phyloP scores from a whole-genome alignment of 2,888 invertebrate species.

The Helobdella robusta region DNA sequence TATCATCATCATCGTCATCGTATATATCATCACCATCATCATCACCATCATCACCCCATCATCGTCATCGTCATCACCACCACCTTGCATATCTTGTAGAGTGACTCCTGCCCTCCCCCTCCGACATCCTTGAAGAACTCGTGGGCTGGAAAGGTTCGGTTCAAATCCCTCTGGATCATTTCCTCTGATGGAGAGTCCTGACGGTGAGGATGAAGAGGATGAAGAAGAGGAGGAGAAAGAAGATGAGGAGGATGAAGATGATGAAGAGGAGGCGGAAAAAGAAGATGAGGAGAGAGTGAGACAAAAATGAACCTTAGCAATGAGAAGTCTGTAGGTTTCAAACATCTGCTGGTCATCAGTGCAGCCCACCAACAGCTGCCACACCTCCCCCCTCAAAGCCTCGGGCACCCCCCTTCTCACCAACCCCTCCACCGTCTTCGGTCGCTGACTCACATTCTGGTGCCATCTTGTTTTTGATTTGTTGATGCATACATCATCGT shows the following conservation, averaged over 20 bases:
- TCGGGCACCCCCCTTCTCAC: constrained; percentile 75
- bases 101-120: constrained; percentile 85
- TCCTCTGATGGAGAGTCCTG: constrained; percentile 88
- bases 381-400: constrained; percentile 88
- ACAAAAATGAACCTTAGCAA: constrained; percentile 64
- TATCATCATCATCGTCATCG: no score
- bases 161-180: constrained; percentile 89
- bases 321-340: constrained; percentile 81
- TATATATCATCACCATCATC: no score
- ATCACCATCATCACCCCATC: no score
- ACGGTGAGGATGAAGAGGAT: not conserved
- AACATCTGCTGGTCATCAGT: constrained; percentile 62
- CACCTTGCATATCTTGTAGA: constrained; percentile 77
- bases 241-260: not conserved
- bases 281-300: not conserved
- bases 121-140: constrained; percentile 92
- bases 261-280: not conserved
- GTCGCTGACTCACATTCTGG: constrained; percentile 54
- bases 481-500: no score
- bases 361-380: constrained; percentile 85
- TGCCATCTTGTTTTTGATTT: constrained; percentile 39
- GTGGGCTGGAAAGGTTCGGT: constrained; percentile 95
- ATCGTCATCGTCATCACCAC: not conserved
- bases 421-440: constrained; percentile 58
- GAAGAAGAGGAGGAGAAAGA: not conserved